Conservation (phyloP, 1,140 invertebrate species). For the Dufourea novaeangliae region DNA sequence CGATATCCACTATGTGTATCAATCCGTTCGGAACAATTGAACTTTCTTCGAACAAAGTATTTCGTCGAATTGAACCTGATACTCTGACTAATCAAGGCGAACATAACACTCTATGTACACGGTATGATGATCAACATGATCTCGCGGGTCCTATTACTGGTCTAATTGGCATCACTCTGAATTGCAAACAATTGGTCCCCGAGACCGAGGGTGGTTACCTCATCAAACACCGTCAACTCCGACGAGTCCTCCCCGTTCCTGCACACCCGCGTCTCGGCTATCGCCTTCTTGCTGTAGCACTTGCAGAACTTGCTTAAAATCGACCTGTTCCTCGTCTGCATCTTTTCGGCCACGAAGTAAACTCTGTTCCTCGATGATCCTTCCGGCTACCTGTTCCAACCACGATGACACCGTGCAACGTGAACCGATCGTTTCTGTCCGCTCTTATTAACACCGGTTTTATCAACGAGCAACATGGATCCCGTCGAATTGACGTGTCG, state of each 20-base stretch:
- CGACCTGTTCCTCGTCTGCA: slow-evolving; percentile 69
- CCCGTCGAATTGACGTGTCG: neutral
- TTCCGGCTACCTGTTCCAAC: slow-evolving; percentile 11
- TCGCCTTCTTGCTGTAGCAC: slow-evolving; percentile 55
- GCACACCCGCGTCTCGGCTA: neutral
- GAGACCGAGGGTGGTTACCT: slow-evolving; percentile 53
- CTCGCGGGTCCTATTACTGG: neutral
- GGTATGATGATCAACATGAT: neutral
- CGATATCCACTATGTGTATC: no score
- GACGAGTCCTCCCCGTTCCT: neutral
- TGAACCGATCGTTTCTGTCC: neutral
- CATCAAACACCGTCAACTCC: slow-evolving; percentile 22
- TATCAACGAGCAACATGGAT: neutral
- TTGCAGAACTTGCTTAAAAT: slow-evolving; percentile 68
- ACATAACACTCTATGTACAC: neutral
- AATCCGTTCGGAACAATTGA: no score
- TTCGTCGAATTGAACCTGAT: no score
- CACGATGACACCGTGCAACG: neutral
- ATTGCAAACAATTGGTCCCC: neutral
- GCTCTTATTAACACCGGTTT: neutral
- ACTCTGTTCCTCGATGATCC: neutral
- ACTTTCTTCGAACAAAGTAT: no score
- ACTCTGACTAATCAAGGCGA: no score
- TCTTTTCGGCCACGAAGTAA: slow-evolving; percentile 31
- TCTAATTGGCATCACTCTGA: neutral